phyloP scores from a whole-genome alignment of 2,888 invertebrate species.

The Luperina nickerlii region DNA sequence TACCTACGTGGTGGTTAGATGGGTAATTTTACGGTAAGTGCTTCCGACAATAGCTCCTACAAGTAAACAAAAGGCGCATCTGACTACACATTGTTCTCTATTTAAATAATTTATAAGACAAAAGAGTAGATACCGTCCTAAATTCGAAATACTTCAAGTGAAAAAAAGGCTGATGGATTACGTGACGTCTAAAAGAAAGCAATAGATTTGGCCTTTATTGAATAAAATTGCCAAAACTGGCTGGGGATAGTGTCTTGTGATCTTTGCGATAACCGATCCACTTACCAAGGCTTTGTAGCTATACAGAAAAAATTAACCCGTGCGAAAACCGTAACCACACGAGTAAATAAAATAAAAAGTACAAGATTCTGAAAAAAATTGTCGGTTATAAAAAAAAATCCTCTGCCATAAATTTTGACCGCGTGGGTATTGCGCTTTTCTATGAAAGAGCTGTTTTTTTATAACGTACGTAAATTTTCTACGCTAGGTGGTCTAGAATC shows the following conservation, averaged over 20 bases:
- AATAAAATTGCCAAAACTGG: constrained; percentile 10
- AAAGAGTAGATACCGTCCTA: constrained; percentile 71
- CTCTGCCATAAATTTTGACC: too few relatives aligned
- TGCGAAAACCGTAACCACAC: too few relatives aligned
- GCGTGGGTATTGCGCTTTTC: too few relatives aligned
- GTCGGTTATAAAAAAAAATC: too few relatives aligned
- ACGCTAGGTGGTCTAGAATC: too few relatives aligned
- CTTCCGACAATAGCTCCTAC: constrained; percentile 83
- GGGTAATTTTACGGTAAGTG: constrained; percentile 87
- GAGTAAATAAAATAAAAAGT: too few relatives aligned
- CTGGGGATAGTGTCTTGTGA: neutral
- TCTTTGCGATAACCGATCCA: neutral
- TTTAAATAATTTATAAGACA: constrained; percentile 78
- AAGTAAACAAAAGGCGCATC: constrained; percentile 80
- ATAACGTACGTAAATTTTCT: too few relatives aligned
- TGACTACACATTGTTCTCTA: constrained; percentile 79
- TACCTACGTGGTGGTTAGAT: constrained; percentile 72
- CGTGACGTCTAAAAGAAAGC: constrained; percentile 36
- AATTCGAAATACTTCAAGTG: constrained; percentile 47
- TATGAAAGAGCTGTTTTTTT: too few relatives aligned
- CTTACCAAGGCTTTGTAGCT: neutral
- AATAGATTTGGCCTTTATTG: neutral
- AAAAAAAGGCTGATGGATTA: constrained; percentile 34
- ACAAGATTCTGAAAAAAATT: too few relatives aligned
- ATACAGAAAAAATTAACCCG: too few relatives aligned